phyloP scores from a whole-genome alignment of 2,797 vertebrate species.

The Onychomys leucogaster region DNA sequence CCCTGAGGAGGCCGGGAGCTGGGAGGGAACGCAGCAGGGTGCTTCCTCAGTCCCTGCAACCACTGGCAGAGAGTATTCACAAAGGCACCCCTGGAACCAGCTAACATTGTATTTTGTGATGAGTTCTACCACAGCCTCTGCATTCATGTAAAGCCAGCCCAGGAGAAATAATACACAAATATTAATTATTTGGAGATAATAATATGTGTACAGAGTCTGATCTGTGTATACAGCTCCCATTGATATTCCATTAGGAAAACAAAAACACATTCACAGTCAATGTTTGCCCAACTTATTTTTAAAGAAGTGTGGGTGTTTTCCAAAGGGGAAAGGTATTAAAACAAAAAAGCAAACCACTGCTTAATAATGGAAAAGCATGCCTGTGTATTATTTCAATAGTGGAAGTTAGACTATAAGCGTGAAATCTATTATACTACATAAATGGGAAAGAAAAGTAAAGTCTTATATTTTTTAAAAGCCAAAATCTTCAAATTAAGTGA shows the following conservation, averaged over 20 bases:
- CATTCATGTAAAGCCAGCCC: constrained; percentile 75
- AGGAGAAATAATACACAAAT: constrained; percentile 82
- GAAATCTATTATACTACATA: constrained; percentile 27
- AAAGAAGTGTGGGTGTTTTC: constrained; percentile 79
- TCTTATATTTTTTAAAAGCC: background rate
- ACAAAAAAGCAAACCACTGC: constrained; percentile 46
- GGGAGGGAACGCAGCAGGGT: constrained; percentile 73
- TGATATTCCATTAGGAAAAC: constrained; percentile 82
- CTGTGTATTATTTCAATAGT: constrained; percentile 62
- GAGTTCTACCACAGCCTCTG: constrained; percentile 72
- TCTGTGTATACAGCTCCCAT: constrained; percentile 81
- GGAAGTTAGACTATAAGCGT: constrained; percentile 43
- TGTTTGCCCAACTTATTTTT: constrained; percentile 80
- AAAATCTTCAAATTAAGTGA: constrained; percentile 51
- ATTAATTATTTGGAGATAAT: constrained; percentile 85
- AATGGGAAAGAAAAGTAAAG: constrained; percentile 40
- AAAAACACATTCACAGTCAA: constrained; percentile 81
- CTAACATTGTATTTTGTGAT: constrained; percentile 79
- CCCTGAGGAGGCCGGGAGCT: constrained; percentile 39
- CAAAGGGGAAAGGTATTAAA: constrained; percentile 62
- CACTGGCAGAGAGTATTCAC: constrained; percentile 74
- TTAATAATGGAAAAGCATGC: constrained; percentile 63
- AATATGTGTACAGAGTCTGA: constrained; percentile 80
- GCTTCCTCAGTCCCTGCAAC: constrained; percentile 77
- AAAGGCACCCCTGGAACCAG: constrained; percentile 75